Conservation (phyloP, 2,797 vertebrate genomes). For the Lutjanus argentimaculatus region DNA sequence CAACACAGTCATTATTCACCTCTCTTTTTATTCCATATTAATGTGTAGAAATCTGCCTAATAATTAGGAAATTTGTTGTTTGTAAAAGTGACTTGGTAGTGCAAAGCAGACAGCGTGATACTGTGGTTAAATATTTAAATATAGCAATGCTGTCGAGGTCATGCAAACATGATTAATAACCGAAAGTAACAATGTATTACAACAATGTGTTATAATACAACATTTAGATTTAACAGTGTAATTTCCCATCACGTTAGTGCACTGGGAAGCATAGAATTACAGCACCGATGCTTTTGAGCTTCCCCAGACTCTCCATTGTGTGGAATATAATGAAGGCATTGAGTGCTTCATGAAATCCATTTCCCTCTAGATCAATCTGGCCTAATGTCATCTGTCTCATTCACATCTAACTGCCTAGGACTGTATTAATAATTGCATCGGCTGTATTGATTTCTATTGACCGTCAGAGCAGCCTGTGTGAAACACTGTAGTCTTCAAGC, state of each 20-base stretch:
- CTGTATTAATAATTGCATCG: constrained; percentile 90
- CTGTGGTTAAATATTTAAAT: constrained; percentile 31
- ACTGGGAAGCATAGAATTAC: constrained; percentile 53
- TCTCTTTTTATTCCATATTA: constrained; percentile 13
- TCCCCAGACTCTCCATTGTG: constrained; percentile 71
- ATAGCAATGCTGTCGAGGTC: not conserved
- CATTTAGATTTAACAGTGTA: constrained; percentile 47
- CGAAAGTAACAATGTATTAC: constrained; percentile 11
- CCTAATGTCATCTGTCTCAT: constrained; percentile 89
- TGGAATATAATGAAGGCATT: constrained; percentile 83
- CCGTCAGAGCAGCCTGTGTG: constrained; percentile 64
- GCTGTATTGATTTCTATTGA: constrained; percentile 90
- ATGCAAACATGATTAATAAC: constrained; percentile 17
- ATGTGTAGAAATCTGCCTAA: constrained; percentile 22
- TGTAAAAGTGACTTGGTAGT: not conserved
- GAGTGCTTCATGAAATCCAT: constrained; percentile 86
- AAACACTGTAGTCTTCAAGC: constrained; percentile 79
- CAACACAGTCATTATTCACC: constrained; percentile 17
- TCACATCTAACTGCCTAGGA: constrained; percentile 86
- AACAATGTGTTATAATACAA: constrained; percentile 26
- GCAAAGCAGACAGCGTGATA: not conserved
- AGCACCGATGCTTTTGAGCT: constrained; percentile 45
- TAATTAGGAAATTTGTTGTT: constrained; percentile 14
- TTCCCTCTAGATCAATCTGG: constrained; percentile 87
- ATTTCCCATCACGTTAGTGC: constrained; percentile 46